Percentiles rank a stretch among this genome's conserved stretches.
Evolutionary conservation across 2,888 invertebrate species (phyloP).

Genomic region (Periphyllus acericola): DNA sequence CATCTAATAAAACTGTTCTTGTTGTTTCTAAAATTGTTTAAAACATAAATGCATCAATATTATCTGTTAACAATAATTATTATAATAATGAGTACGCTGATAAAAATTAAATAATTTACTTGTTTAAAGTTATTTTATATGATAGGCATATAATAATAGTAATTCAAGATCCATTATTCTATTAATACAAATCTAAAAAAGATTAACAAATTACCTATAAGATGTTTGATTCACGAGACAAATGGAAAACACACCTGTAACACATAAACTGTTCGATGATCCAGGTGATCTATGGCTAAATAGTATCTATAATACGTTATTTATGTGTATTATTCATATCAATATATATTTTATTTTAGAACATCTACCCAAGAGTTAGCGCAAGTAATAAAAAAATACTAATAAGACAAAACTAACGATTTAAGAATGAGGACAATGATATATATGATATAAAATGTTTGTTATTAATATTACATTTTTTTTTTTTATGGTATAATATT

Average conservation of each 20-base stretch:
- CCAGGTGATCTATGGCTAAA: slow-evolving; percentile 33
- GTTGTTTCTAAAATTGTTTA: slow-evolving; percentile 30
- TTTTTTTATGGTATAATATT: slow-evolving; percentile 37
- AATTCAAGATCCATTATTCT: slow-evolving; percentile 38
- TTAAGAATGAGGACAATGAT: slow-evolving; percentile 39
- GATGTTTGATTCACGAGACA: slow-evolving; percentile 18
- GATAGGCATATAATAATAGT: slow-evolving; percentile 52
- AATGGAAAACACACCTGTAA: slow-evolving; percentile 6
- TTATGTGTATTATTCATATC: background rate
- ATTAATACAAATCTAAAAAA: slow-evolving; percentile 40
- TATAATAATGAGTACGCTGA: slow-evolving; percentile 30
- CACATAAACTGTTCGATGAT: slow-evolving; percentile 9
- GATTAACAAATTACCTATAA: slow-evolving; percentile 37
- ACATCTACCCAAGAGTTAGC: slow-evolving; percentile 31
- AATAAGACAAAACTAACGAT: slow-evolving; percentile 56
- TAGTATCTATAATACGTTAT: slow-evolving; percentile 10
- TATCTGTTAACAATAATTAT: slow-evolving; percentile 48
- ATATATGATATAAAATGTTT: slow-evolving; percentile 46
- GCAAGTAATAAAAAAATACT: slow-evolving; percentile 58
- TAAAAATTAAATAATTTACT: slow-evolving; percentile 27
- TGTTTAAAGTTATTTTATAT: slow-evolving; percentile 13
- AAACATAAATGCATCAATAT: slow-evolving; percentile 44
- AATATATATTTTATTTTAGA: slow-evolving; percentile 24
- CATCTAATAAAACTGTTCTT: slow-evolving; percentile 14
- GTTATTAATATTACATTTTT: slow-evolving; percentile 9